Evolutionary conservation across 2,113 vertebrate genomes (phyloP).

Genomic region (Nanger granti): DNA sequence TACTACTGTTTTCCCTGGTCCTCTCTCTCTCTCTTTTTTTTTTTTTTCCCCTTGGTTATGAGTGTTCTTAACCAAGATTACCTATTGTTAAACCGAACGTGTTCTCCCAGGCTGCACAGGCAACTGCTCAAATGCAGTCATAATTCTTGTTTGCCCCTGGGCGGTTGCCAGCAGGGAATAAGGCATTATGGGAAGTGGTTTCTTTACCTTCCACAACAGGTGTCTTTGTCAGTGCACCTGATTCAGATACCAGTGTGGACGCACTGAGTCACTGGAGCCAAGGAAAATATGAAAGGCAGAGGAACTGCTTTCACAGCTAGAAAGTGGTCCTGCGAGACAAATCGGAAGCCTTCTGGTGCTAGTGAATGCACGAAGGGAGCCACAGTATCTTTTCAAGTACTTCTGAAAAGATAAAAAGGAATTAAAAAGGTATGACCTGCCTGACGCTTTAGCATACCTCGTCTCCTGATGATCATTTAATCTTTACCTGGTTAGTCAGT

Average conservation of each 20-base stretch:
- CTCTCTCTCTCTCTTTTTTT: neutral
- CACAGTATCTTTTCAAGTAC: neutral
- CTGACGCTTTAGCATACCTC: neutral
- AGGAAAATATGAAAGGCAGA: slow-evolving; percentile 35
- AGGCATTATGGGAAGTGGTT: slow-evolving; percentile 68
- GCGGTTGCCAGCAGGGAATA: slow-evolving; percentile 59
- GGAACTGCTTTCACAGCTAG: neutral
- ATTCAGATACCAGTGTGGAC: slow-evolving; percentile 18
- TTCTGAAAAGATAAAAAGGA: slow-evolving; percentile 39
- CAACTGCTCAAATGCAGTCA: neutral
- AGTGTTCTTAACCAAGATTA: slow-evolving; percentile 33
- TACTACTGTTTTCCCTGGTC: neutral
- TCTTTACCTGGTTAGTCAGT: slow-evolving; percentile 33
- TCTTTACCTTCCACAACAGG: slow-evolving; percentile 74
- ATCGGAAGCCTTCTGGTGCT: neutral
- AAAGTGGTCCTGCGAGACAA: neutral
- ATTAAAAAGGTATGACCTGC: slow-evolving; percentile 54
- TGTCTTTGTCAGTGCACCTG: slow-evolving; percentile 70
- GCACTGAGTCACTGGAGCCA: slow-evolving; percentile 44
- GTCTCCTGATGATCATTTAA: neutral
- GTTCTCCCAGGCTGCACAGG: slow-evolving; percentile 10
- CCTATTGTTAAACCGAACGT: slow-evolving; percentile 31
- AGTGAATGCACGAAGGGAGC: slow-evolving; percentile 22
- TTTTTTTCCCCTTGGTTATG: neutral
- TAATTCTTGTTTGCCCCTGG: slow-evolving; percentile 62